phyloP scores from a whole-genome alignment of 1,140 invertebrate species.

The Drosophila oshimai region DNA sequence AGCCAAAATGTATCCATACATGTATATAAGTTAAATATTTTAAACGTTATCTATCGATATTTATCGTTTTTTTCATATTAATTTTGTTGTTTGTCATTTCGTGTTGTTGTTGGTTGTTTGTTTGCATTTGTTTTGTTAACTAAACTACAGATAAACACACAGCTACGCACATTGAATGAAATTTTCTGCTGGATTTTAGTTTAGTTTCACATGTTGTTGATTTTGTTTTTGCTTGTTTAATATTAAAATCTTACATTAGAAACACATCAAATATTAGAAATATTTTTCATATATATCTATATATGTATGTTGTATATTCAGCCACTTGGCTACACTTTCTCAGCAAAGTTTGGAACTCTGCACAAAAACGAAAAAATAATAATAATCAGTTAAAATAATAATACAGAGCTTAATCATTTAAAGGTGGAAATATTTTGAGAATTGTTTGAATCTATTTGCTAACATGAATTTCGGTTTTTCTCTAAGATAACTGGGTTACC shows the following conservation, averaged over 20 bases:
- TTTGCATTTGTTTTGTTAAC: constrained; percentile 36
- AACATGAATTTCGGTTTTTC: constrained; percentile 12
- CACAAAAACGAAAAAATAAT: constrained; percentile 25
- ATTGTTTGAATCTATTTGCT: constrained; percentile 32
- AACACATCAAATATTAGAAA: constrained; percentile 76
- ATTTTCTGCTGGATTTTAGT: constrained; percentile 37
- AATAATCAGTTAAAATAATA: constrained; percentile 48
- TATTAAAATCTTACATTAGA: constrained; percentile 74
- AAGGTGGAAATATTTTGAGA: constrained; percentile 54
- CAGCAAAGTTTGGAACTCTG: constrained; percentile 64
- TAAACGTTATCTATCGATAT: not conserved
- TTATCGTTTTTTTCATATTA: constrained; percentile 3
- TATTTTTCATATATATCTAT: constrained; percentile 62
- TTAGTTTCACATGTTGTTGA: constrained; percentile 36
- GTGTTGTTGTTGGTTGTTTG: constrained; percentile 17
- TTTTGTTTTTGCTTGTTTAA: constrained; percentile 47
- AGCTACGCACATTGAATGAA: constrained; percentile 49
- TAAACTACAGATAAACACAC: constrained; percentile 47
- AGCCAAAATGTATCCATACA: constrained; percentile 27
- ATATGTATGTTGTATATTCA: constrained; percentile 41
- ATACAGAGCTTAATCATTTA: constrained; percentile 53
- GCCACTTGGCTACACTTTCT: constrained; percentile 14
- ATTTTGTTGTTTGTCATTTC: constrained; percentile 30
- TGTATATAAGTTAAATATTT: constrained; percentile 22
- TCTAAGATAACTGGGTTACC: constrained; percentile 7